Percentiles rank a stretch among this genome's conserved stretches.
phyloP scores from a whole-genome alignment of 2,888 invertebrate genomes.

The Byasa hedistus region DNA sequence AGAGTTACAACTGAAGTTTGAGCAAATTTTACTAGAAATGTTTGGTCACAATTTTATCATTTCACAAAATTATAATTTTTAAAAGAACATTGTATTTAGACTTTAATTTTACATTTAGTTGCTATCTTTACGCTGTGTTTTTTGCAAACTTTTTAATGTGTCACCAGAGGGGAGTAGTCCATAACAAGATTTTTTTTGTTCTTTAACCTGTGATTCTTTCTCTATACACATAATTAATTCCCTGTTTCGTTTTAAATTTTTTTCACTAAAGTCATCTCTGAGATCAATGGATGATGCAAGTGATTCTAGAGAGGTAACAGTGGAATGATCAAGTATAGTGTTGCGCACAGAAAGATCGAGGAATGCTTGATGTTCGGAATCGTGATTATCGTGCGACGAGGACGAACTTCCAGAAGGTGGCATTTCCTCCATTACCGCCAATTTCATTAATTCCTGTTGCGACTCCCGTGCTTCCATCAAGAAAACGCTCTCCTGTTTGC shows the following conservation, averaged over 20 bases:
- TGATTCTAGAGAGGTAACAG: conserved; percentile 81
- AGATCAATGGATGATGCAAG: conserved; percentile 64
- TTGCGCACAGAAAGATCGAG: conserved; percentile 55
- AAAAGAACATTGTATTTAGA: conserved; percentile 8
- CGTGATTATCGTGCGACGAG: conserved; percentile 33
- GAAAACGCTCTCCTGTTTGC: conserved; percentile 87
- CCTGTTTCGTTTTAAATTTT: conserved; percentile 52
- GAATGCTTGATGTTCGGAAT: conserved; percentile 40
- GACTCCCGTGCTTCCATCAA: conserved; percentile 88
- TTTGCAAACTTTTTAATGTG: conserved; percentile 44
- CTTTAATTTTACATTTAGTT: conserved; percentile 25
- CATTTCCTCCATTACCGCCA: conserved; percentile 51
- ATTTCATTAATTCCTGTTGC: conserved; percentile 81
- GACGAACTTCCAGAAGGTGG: conserved; percentile 38
- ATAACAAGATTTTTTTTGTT: conserved; percentile 52
- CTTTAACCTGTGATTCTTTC: conserved; percentile 66
- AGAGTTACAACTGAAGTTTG: conserved; percentile 3
- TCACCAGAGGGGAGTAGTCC: conserved; percentile 57
- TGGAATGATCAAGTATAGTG: conserved; percentile 54
- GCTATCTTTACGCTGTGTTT: conserved; percentile 50
- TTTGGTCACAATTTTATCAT: not conserved
- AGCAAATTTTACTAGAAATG: conserved; percentile 23
- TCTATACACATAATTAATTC: conserved; percentile 49
- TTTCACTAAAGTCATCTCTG: conserved; percentile 46
- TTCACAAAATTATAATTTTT: not conserved